A percentile compares a stretch with the other conserved stretches of the same genome.
These are phyloP conservation scores for Halichoerus grypus DNA, from an alignment of 2,113 vertebrate species.

Conservation along the genomic window DNA sequence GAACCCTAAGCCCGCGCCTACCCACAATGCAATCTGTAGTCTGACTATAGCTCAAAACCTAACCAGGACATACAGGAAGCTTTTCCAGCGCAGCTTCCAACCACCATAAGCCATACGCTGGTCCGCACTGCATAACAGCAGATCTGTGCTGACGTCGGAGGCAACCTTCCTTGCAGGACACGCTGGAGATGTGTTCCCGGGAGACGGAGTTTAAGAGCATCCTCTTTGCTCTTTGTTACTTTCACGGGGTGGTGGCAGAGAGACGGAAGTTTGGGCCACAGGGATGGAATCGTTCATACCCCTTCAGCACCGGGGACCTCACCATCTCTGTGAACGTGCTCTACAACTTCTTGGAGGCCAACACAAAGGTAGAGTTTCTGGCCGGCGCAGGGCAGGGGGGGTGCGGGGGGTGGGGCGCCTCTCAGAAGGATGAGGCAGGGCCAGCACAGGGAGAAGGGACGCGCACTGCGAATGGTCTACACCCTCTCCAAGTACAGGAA, in stretches of 20 bases:
- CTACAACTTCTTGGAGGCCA: conserved; percentile 96
- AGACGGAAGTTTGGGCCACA: conserved; percentile 96
- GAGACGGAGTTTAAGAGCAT: conserved; percentile 97
- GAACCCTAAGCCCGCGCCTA: too few species aligned
- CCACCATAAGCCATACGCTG: rapidly evolving
- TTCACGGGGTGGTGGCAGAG: conserved; percentile 96
- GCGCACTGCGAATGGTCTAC: rapidly evolving
- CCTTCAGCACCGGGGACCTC: conserved; percentile 96
- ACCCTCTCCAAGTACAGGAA: not conserved
- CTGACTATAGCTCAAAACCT: not conserved
- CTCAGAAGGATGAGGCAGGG: not conserved
- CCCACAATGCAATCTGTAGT: rapidly evolving
- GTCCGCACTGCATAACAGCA: rapidly evolving
- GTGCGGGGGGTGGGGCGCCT: rapidly evolving
- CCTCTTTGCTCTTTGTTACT: conserved; percentile 96
- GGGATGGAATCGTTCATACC: conserved; percentile 96
- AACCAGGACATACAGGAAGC: not conserved
- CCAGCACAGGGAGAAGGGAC: not conserved
- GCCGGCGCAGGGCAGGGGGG: rapidly evolving
- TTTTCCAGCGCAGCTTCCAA: rapidly evolving
- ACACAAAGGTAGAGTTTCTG: conserved; percentile 90
- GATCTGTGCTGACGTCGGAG: not conserved
- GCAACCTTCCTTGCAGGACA: conserved; percentile 89
- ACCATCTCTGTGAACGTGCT: conserved; percentile 96
- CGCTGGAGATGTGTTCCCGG: conserved; percentile 94